Conservation (phyloP, 2,888 invertebrate species). For the Eupithecia vulgata region DNA sequence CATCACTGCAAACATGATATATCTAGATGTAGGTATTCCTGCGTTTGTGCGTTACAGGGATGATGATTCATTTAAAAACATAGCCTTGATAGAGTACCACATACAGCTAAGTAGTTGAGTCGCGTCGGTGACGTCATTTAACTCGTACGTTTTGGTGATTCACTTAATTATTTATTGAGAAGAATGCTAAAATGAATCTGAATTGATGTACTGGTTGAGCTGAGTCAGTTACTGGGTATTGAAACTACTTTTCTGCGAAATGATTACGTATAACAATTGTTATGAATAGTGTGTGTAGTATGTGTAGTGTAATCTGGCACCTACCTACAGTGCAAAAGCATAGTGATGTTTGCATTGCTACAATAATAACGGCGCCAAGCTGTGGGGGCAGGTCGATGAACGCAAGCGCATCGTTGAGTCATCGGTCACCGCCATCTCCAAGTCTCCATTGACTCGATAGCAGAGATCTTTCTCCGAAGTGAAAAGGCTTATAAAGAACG, state of each 20-base stretch:
- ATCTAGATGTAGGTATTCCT: conserved; percentile 28
- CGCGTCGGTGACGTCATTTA: conserved; percentile 66
- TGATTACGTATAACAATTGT: conserved; percentile 12
- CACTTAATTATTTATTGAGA: conserved; percentile 52
- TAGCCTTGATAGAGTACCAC: conserved; percentile 54
- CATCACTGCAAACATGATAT: conserved; percentile 40
- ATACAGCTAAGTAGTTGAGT: conserved; percentile 58
- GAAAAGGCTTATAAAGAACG: conserved; percentile 14
- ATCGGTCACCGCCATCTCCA: conserved; percentile 62
- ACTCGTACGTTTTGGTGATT: conserved; percentile 54
- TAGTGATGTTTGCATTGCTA: conserved; percentile 56
- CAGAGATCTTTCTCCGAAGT: conserved; percentile 29
- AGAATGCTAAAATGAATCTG: conserved; percentile 51
- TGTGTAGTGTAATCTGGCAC: neutral
- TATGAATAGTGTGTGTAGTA: conserved; percentile 5
- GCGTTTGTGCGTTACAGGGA: conserved; percentile 46
- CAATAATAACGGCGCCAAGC: conserved; percentile 62
- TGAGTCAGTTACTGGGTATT: conserved; percentile 22
- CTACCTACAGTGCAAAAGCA: conserved; percentile 33
- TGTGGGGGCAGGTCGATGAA: conserved; percentile 72
- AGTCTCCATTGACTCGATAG: conserved; percentile 46
- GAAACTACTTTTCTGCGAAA: conserved; percentile 11
- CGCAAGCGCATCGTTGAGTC: conserved; percentile 69
- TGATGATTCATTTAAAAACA: conserved; percentile 60
- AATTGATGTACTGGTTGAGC: neutral